Percentiles rank a stretch among this genome's conserved stretches.
Conservation (phyloP, 53 echinoderm and acorn worm genomes). For the Patiria pectinifera region DNA sequence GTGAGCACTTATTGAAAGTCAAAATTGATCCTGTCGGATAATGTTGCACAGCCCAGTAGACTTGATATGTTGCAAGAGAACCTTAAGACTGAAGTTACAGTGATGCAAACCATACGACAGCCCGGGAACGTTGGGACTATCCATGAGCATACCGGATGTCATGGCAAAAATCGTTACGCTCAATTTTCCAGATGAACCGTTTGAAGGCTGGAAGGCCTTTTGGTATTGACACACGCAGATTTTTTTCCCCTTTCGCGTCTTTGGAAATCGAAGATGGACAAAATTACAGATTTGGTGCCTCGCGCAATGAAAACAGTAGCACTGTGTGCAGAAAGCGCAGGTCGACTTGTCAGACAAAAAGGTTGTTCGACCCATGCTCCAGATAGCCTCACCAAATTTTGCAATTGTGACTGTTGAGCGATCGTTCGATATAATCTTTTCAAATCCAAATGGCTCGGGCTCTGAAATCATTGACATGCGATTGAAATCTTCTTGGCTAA, state of each 20-base stretch:
- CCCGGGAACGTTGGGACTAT: not conserved
- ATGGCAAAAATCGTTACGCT: constrained; percentile 58
- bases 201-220: constrained; percentile 2
- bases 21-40: constrained; percentile 6
- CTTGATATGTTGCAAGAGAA: not conserved
- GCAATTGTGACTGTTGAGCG: too few relatives aligned
- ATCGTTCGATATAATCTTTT: too few relatives aligned
- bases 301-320: not conserved
- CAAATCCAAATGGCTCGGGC: too few relatives aligned
- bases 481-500: not conserved
- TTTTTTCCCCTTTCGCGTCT: not conserved
- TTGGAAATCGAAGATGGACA: not conserved
- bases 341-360: not conserved
- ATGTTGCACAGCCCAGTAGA: not conserved
- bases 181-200: constrained; percentile 51
- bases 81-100: not conserved
- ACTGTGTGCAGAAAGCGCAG: not conserved
- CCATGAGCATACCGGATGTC: constrained; percentile 41
- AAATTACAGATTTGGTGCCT: constrained; percentile 20
- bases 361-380: not conserved
- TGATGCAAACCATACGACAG: not conserved
- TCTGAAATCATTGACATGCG: not conserved
- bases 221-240: constrained; percentile 21
- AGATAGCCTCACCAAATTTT: too few relatives aligned
- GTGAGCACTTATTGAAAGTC: constrained; percentile 4